Conservation (phyloP, 2,113 vertebrate species). For the Plecturocebus donacophilus region DNA sequence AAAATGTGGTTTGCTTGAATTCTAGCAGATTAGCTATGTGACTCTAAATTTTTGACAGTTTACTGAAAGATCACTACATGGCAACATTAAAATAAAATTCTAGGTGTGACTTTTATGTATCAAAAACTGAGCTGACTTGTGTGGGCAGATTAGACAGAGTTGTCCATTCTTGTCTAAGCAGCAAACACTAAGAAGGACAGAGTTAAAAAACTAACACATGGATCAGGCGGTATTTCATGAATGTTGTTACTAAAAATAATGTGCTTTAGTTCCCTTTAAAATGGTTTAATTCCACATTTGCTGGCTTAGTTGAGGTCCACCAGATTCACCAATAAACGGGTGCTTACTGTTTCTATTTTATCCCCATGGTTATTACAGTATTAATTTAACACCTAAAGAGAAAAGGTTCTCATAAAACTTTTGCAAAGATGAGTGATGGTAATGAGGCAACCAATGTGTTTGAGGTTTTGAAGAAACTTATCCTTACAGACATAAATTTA, state of each 20-base stretch:
- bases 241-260: background rate
- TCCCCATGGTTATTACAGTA: background rate
- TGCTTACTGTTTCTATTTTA: conserved; percentile 33
- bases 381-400: background rate
- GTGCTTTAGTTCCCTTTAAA: background rate
- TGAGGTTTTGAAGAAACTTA: background rate
- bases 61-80: background rate
- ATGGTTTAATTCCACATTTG: background rate
- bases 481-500: background rate
- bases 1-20: background rate
- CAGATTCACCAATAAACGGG: background rate
- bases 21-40: background rate
- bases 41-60: background rate
- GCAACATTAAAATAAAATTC: background rate
- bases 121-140: background rate
- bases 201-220: background rate
- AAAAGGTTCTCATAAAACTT: background rate
- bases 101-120: background rate
- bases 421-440: background rate
- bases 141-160: background rate
- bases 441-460: background rate
- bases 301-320: background rate
- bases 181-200: background rate
- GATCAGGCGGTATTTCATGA: background rate
- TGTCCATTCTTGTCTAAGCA: background rate